These are phyloP conservation scores for Eulacestoma nigropectus DNA, from an alignment of 2,113 vertebrate genomes.

Conservation along the genomic window DNA sequence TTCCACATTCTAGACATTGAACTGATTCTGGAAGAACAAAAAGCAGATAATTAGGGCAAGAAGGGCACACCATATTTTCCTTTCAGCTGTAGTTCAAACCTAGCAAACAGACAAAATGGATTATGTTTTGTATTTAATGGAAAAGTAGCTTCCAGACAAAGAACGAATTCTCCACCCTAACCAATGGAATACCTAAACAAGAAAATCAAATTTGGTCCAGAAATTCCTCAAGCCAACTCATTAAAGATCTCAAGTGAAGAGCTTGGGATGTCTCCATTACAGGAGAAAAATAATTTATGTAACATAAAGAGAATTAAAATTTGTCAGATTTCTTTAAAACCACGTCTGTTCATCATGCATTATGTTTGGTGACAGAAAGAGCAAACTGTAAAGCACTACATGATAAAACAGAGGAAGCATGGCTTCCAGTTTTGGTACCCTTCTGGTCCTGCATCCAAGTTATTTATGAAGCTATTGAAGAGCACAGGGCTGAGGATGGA, in stretches of 20 bases:
- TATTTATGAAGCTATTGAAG: not conserved
- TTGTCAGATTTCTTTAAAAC: not conserved
- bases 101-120: not conserved
- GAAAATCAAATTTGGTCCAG: not conserved
- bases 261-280: not conserved
- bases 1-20: not conserved
- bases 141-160: not conserved
- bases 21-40: not conserved
- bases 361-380: slow-evolving; percentile 18
- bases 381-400: not conserved
- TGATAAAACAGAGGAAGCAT: not conserved
- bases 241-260: not conserved
- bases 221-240: not conserved
- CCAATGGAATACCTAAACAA: not conserved
- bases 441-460: not conserved
- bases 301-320: not conserved
- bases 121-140: not conserved
- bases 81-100: not conserved
- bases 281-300: not conserved
- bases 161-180: not conserved
- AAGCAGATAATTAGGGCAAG: not conserved
- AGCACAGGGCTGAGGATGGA: not conserved
- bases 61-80: not conserved
- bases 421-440: not conserved
- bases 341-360: slow-evolving; percentile 9